Evolutionary conservation across 2,888 invertebrate species (phyloP), one percentile per base, ranked within the genome.

Genomic region (Hedya salicella): DNA sequence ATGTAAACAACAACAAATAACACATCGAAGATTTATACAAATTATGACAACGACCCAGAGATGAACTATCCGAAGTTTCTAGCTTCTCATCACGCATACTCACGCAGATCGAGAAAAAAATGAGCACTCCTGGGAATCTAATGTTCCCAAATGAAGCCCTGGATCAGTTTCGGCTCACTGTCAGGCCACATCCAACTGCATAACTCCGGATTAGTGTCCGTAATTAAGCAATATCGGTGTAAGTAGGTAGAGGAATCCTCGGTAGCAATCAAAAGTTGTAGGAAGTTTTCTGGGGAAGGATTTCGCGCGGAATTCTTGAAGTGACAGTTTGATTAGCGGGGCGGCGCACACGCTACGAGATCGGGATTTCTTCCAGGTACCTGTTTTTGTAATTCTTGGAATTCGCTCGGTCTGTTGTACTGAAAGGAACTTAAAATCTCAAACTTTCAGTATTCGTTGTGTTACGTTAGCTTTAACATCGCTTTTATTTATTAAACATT

Each of bases 301-400:
- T 89, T 91, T 86, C 87, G 84, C 89, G 83, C 82, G 88, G 90
- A 89, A 92, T 92, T 92, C 92, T 91, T 91, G 82, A 86, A 89
- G 90, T 91, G 92, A 92, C 92, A 92, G 91, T 92, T 92, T 92
- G 91, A 92, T 92, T 92, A 92, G 91, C 91, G 85, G 91, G 87
- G 83, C 82, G 85, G 87, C 85, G 90, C 89, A 89, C 88, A 89
- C 89, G 90, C 89, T 85, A 82, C 76, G 59, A 25, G 63, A 65
- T 61, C 61, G 68, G 48, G 67, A 69, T 66, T 62, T 49, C 60
- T 49, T 50, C 19, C 66, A 61, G 66, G 68, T 64, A 52, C 74
- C 79, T 81, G 80, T 80, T 83, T 85, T 85, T 82, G 83, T 83
- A 88, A 86, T 88, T 87, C 86, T 85, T 85, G 83, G 86, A 83